These are phyloP conservation scores for Myripristis jacobus DNA, from an alignment of 2,797 vertebrate species.

Conservation along the genomic window DNA sequence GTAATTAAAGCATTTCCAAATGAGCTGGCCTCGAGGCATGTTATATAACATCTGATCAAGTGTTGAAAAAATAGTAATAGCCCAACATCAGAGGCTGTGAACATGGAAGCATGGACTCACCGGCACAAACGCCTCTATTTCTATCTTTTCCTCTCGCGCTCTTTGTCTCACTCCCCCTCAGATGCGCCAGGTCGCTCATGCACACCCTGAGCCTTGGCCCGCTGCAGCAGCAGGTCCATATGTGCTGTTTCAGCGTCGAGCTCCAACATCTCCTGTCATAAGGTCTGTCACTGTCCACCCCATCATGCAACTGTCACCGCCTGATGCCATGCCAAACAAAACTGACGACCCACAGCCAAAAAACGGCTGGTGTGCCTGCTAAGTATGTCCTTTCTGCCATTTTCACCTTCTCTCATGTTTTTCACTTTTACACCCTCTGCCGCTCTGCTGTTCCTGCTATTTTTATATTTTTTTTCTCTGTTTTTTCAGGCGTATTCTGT, in stretches of 20 bases:
- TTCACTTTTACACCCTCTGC: conserved; percentile 39
- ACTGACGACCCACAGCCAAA: conserved; percentile 44
- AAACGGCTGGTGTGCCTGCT: conserved; percentile 29
- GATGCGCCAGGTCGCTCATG: conserved; percentile 14
- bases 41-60: not conserved
- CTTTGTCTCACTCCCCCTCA: not conserved
- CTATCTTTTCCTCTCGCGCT: not conserved
- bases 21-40: not conserved
- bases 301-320: conserved; percentile 23
- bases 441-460: conserved; percentile 43
- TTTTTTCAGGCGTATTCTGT: not conserved
- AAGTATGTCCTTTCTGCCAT: conserved; percentile 46
- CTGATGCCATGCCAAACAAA: conserved; percentile 52
- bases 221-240: conserved; percentile 36
- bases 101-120: too few species aligned
- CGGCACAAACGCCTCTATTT: not conserved
- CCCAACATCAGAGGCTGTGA: too few species aligned
- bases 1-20: too few species aligned
- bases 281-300: conserved; percentile 51
- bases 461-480: not conserved
- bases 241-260: conserved; percentile 48
- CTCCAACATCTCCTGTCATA: conserved; percentile 54
- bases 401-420: conserved; percentile 38
- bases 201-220: conserved; percentile 26
- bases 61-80: too few species aligned